Conservation (phyloP, 2,113 vertebrate species). For the Diadophis punctatus region DNA sequence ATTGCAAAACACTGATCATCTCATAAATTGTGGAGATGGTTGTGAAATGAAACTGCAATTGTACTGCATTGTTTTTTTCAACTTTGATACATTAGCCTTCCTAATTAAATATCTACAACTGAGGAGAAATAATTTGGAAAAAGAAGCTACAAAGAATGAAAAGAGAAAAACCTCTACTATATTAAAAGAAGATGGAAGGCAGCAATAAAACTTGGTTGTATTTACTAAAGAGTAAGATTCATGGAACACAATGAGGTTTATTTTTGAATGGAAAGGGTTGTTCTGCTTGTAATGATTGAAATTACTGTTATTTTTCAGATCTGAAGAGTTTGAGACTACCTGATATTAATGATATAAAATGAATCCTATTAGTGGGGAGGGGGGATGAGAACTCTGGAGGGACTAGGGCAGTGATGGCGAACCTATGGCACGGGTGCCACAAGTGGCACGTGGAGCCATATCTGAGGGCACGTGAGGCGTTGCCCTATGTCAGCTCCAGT, state of each 20-base stretch:
- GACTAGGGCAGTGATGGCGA: not conserved
- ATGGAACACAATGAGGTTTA: not conserved
- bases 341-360: not conserved
- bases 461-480: too few relatives aligned
- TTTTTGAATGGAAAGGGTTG: not conserved
- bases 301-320: not conserved
- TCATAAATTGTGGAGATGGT: not conserved
- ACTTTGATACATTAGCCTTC: not conserved
- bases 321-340: not conserved
- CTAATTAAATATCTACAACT: not conserved
- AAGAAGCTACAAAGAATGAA: not conserved
- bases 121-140: not conserved
- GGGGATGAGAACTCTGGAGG: not conserved
- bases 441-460: too few relatives aligned
- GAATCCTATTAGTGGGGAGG: not conserved
- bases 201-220: not conserved
- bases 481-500: too few relatives aligned
- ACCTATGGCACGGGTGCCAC: too few relatives aligned
- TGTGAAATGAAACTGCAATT: not conserved
- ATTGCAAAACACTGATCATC: not conserved
- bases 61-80: not conserved
- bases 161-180: not conserved
- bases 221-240: not conserved
- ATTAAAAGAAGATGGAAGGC: not conserved
- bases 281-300: not conserved